phyloP scores from a whole-genome alignment of 2,113 vertebrate species.

The Myiopsitta monachus region DNA sequence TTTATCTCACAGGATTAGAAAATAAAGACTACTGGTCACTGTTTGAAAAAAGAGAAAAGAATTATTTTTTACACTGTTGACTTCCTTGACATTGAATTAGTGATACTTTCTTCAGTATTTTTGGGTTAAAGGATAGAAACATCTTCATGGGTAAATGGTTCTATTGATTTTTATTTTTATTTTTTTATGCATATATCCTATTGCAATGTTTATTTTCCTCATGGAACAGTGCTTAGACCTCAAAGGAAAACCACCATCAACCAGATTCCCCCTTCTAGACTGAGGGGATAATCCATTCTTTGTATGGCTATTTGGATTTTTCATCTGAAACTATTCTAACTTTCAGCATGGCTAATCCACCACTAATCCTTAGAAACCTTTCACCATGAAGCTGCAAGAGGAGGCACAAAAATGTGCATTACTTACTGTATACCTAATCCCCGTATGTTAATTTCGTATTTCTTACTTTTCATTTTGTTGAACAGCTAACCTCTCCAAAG shows the following conservation, averaged over 20 bases:
- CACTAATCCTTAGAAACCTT: slow-evolving; percentile 23
- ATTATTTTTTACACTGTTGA: not conserved
- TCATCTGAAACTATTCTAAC: not conserved
- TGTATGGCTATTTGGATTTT: slow-evolving; percentile 14
- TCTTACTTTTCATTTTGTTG: not conserved
- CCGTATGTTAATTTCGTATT: not conserved
- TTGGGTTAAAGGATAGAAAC: not conserved
- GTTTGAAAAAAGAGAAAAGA: not conserved
- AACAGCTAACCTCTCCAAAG: not conserved
- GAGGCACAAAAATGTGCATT: not conserved
- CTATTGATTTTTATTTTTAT: not conserved
- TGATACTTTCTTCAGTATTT: not conserved
- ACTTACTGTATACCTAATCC: not conserved
- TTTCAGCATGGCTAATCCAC: slow-evolving; percentile 26
- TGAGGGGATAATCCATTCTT: not conserved
- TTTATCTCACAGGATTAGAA: not conserved
- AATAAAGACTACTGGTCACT: not conserved
- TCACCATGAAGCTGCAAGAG: not conserved
- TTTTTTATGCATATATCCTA: not conserved
- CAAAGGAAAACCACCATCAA: not conserved
- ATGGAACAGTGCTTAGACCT: not conserved
- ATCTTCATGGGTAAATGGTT: not conserved
- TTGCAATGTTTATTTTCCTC: not conserved
- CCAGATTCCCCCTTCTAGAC: not conserved
- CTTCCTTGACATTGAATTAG: not conserved